Evolutionary conservation across 2,113 vertebrate species (phyloP).

Genomic region (Podocnemis expansa): DNA sequence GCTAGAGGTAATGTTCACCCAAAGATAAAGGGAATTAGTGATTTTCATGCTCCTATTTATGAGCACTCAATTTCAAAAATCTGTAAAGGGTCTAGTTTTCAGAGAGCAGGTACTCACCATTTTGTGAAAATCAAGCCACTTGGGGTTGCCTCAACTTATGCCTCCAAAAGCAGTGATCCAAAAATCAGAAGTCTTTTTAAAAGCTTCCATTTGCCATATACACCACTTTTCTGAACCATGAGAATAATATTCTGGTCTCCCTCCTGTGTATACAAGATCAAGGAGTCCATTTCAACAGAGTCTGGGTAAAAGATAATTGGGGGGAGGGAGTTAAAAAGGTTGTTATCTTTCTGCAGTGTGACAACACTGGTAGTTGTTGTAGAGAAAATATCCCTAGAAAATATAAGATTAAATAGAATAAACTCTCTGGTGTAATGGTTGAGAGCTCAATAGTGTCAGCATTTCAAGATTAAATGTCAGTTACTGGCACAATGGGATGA

Average conservation of each 20-base stretch:
- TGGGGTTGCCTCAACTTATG: background rate
- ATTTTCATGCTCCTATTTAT: background rate
- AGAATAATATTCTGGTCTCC: background rate
- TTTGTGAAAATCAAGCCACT: background rate
- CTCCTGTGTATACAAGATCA: background rate
- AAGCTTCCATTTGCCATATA: background rate
- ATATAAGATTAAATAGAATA: background rate
- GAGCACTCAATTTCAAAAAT: background rate
- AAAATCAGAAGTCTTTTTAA: background rate
- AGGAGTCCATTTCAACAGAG: background rate
- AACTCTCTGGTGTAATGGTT: background rate
- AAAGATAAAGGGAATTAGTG: background rate
- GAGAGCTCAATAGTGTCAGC: background rate
- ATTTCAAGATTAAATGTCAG: background rate
- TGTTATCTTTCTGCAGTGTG: background rate
- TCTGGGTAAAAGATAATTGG: background rate
- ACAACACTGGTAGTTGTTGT: background rate
- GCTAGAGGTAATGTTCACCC: background rate
- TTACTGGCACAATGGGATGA: background rate
- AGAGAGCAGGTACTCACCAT: background rate
- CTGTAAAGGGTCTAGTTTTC: background rate
- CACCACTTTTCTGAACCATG: background rate
- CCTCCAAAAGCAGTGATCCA: background rate
- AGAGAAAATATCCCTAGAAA: background rate
- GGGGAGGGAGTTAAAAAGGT: background rate